Evolutionary conservation across 2,113 vertebrate species (phyloP), one percentile per base, ranked within the genome.

Genomic region (Laticauda colubrina): DNA sequence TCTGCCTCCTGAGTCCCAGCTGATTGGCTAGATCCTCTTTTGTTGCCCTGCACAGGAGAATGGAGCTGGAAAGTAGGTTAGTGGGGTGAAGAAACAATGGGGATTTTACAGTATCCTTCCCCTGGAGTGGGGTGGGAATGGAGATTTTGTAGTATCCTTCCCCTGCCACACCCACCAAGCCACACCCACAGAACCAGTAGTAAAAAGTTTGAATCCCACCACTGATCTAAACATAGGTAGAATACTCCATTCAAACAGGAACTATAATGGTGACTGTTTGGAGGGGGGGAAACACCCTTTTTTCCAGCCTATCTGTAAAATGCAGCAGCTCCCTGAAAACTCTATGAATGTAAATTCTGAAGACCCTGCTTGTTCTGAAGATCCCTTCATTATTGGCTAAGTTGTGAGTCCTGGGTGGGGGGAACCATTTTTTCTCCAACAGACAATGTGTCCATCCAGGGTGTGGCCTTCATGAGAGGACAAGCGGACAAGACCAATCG

Each of bases 381-480:
- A 92, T 54, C 45, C 56, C 43, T 29, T 53, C 57, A 56, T 3
- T 92, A 94, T 54, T 94, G 24, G 89, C 94, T 87, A 90, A 92
- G n/a, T 53, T 91, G 29, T 85, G 91, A 91, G 11, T 87, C 56
- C 95, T 69, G 90, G 90, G 5, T 0, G 43, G 5, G 5, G 5
- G 20, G 2, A 21, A 57, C 5, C 51, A 21, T 64, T 94, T 94
- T 93, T 81, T 75, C 10, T 29, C 69, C 21, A 90, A 92, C 92
- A 94, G 92, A 94, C 92, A 95, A 69, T 87, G 91, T 91, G 96
- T 95, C 90, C 59, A 95, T 94, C 94, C 54, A 93, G 94, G 91
- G 91, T 96, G 92, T 93, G 92, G 1, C 93, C 95, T 96, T 95
- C 94, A 90, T 89, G 92, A 96, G 91, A 94, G 92, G 96, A 88